Evolutionary conservation across 2,888 invertebrate species (phyloP).

Genomic region (Diarsia mendica): DNA sequence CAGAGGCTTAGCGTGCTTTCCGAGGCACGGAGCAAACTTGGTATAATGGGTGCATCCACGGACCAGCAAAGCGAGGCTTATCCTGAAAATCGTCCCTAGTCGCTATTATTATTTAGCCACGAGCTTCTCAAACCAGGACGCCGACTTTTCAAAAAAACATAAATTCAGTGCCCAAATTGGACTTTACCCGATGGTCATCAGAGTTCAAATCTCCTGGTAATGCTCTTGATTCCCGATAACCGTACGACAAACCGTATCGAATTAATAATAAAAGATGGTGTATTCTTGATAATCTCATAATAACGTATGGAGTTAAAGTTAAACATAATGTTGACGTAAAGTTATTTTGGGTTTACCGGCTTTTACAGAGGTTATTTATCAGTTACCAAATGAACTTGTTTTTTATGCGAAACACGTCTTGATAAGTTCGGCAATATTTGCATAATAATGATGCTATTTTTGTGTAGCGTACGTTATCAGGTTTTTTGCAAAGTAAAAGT

Average conservation of each 20-base stretch:
- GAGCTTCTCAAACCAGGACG: no score
- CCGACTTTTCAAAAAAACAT: background rate
- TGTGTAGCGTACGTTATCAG: background rate
- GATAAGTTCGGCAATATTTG: constrained; percentile 30
- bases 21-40: no score
- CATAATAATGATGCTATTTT: constrained; percentile 25
- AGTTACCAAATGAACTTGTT: constrained; percentile 55
- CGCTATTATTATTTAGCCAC: no score
- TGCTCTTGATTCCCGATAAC: background rate
- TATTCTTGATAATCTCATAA: background rate
- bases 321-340: constrained; percentile 24
- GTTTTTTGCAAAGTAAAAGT: background rate
- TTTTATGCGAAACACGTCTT: constrained; percentile 35
- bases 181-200: no score
- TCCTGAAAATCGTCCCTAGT: no score
- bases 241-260: constrained; percentile 5
- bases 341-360: constrained; percentile 25
- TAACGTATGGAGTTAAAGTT: constrained; percentile 6
- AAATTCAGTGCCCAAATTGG: background rate
- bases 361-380: constrained; percentile 57
- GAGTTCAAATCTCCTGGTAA: background rate
- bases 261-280: constrained; percentile 27
- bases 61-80: no score
- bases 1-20: no score
- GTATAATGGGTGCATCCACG: no score